A percentile compares a stretch with the other conserved stretches of the same genome.
These are phyloP conservation scores for Acridotheres tristis DNA, from an alignment of 2,797 vertebrate genomes.

Conservation along the genomic window DNA sequence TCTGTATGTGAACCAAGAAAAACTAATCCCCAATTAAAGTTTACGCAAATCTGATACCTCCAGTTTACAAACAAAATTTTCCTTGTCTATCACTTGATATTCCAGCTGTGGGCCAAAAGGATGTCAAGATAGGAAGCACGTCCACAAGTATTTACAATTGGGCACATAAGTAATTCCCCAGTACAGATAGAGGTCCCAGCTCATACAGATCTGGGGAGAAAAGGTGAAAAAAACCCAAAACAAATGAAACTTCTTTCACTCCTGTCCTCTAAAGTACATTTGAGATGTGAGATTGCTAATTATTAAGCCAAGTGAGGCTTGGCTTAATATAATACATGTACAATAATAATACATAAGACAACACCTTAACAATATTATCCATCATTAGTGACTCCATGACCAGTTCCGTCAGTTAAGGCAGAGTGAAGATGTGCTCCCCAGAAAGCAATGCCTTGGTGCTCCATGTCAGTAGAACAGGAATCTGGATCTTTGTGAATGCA, in stretches of 20 bases:
- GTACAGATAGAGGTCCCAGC: neutral
- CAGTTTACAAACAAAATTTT: constrained; percentile 53
- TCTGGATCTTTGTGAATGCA: neutral
- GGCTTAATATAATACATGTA: no score
- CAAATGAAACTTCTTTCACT: neutral
- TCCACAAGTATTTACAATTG: constrained; percentile 32
- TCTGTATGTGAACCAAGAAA: neutral
- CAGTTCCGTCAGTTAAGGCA: neutral
- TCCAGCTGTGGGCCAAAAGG: constrained; percentile 48
- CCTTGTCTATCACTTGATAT: constrained; percentile 30
- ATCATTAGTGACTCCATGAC: neutral
- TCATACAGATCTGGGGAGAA: neutral
- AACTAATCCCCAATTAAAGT: neutral
- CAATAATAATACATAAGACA: neutral
- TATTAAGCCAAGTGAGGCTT: neutral
- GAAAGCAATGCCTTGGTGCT: neutral
- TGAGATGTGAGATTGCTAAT: neutral
- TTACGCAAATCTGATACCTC: neutral
- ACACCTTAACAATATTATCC: neutral
- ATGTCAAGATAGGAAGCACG: constrained; percentile 42
- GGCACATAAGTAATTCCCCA: neutral
- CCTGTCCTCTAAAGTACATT: neutral
- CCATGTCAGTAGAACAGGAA: neutral
- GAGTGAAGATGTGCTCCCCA: neutral
- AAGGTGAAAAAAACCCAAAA: neutral